These are phyloP conservation scores for Lamproptera curius DNA, from an alignment of 2,888 invertebrate genomes.

Conservation along the genomic window DNA sequence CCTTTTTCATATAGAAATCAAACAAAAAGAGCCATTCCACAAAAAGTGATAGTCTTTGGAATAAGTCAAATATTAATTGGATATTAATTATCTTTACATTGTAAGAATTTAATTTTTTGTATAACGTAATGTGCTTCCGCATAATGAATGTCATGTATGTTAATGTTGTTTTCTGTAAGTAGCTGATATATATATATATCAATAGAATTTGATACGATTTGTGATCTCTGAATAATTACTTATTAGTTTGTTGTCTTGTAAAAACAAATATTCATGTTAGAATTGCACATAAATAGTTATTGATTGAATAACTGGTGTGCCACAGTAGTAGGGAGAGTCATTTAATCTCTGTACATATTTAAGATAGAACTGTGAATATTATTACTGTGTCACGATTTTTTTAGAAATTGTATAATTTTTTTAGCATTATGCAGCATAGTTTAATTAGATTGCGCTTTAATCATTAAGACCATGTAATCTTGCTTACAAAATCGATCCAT, in stretches of 20 bases:
- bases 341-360: slow-evolving; percentile 11
- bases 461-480: too few species aligned
- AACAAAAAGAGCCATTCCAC: slow-evolving; percentile 6
- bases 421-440: too few species aligned
- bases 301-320: not conserved
- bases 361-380: too few species aligned
- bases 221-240: slow-evolving; percentile 55
- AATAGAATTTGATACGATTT: slow-evolving; percentile 45
- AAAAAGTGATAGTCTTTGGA: slow-evolving; percentile 5
- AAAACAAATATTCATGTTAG: slow-evolving; percentile 23
- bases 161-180: slow-evolving; percentile 28
- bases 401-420: too few species aligned
- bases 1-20: not conserved
- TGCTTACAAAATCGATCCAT: too few species aligned
- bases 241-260: slow-evolving; percentile 46
- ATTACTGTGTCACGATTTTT: too few species aligned
- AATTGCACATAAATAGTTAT: slow-evolving; percentile 4
- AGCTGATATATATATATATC: slow-evolving; percentile 39
- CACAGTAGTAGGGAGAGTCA: not conserved
- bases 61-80: slow-evolving; percentile 2
- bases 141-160: slow-evolving; percentile 26
- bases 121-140: slow-evolving; percentile 18
- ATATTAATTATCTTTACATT: not conserved
- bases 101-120: slow-evolving; percentile 3
- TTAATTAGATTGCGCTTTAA: too few species aligned